Base-by-base conservation (phyloP, 1,140 invertebrate genomes). In the Hylaeus volcanicus region DNA sequence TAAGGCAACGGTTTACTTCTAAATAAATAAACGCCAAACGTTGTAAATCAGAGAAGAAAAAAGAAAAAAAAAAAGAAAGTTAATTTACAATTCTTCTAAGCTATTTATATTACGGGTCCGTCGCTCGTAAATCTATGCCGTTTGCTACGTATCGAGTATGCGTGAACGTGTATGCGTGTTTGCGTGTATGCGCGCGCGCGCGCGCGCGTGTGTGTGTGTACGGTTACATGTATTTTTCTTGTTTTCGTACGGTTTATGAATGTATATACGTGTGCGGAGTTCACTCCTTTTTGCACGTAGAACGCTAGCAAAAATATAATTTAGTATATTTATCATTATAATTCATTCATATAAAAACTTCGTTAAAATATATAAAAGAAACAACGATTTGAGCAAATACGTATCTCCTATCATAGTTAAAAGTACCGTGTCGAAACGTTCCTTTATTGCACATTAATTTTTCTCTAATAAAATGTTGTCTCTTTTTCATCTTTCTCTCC, bases 331-430 rank as follows among this genome's bases (percentile, higher is more conserved):
- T 88, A 85, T 89, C 81, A 72, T 89, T 86, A 89, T 87, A 88
- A 82, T 87, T 90, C 87, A 81, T 88, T 58, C 69, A 87, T 90
- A 85, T 88, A 88, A 88, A 92, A 91, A 89, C 89, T 89, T 91
- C 70, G 82, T 93, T 92, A 92, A 92, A 92, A 92, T 92, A 89
- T 93, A 89, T 90, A 90, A 90, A 92, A 91, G 90, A 92, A 92
- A 91, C 88, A 93, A 92, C 90, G 90, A 92, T 92, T 92, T 91
- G 89, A 92, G 91, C 91, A 91, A 92, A 89, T 89, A 90, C 88
- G 86, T 91, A 88, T 86, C 78, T 85, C 86, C 75, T 88, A 91
- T 51, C 68, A 79, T 88, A 90, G 77, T 86, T 86, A 81, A 88
- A 86, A 88, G 77, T 87, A 86, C 84, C 88, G 83, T 86, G 79